Percentiles rank a stretch among this genome's conserved stretches.
phyloP scores from a whole-genome alignment of 92 coral and sea anemone species.

The Epizoanthus rinbou region DNA sequence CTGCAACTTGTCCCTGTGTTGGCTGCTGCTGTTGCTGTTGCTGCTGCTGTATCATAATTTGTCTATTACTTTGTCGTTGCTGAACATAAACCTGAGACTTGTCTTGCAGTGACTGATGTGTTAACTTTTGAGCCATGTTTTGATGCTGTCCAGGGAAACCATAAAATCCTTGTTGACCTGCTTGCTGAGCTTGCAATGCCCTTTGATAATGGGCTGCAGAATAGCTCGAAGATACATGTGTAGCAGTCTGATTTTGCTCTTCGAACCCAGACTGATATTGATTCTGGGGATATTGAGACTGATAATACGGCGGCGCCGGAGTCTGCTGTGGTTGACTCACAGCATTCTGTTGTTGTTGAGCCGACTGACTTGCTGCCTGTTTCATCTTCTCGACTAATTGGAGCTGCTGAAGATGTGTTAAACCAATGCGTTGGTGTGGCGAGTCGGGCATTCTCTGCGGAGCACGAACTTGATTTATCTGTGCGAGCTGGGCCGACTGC shows the following conservation, averaged over 20 bases:
- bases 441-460: conserved; percentile 37
- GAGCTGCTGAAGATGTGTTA: conserved; percentile 40
- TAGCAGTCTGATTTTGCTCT: conserved; percentile 20
- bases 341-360: conserved; percentile 43
- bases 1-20: conserved; percentile 32
- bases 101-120: conserved; percentile 51
- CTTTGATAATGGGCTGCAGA: conserved; percentile 27
- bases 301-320: conserved; percentile 12
- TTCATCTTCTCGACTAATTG: conserved; percentile 43
- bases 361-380: conserved; percentile 55
- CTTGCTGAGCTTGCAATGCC: conserved; percentile 46
- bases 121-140: conserved; percentile 49
- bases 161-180: conserved; percentile 56
- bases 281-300: conserved; percentile 35
- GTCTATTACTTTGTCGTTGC: conserved; percentile 41
- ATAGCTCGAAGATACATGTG: conserved; percentile 29
- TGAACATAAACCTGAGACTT: conserved; percentile 49
- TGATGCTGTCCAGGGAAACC: conserved; percentile 48
- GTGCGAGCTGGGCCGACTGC: conserved; percentile 70
- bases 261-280: conserved; percentile 43
- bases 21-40: conserved; percentile 38
- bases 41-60: conserved; percentile 49
- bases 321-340: conserved; percentile 38
- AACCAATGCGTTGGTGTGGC: conserved; percentile 24
- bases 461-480: conserved; percentile 49